These are phyloP conservation scores for Dinoponera quadriceps DNA, from an alignment of 1,140 invertebrate genomes.

Conservation along the genomic window DNA sequence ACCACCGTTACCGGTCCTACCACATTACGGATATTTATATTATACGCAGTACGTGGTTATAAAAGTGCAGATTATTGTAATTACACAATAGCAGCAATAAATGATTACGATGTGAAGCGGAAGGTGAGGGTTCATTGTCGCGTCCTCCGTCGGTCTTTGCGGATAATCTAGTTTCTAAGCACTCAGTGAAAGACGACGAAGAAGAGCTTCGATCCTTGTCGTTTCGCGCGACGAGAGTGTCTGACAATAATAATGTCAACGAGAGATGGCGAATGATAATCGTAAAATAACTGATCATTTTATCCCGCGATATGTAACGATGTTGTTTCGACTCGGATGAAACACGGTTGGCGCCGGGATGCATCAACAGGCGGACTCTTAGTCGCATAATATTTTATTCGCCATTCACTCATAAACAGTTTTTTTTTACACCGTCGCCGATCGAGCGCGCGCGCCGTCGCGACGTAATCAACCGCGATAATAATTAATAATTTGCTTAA, in stretches of 20 bases:
- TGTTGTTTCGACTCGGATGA: too few species aligned
- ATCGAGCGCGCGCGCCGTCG: constrained; percentile 56
- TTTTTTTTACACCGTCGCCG: constrained; percentile 79
- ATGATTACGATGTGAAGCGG: constrained; percentile 23
- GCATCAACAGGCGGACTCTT: constrained; percentile 3
- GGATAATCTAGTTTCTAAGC: not conserved
- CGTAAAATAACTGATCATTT: too few species aligned
- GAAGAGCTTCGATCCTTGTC: not conserved
- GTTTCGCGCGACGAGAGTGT: not conserved
- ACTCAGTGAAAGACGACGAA: not conserved
- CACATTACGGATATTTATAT: constrained; percentile 53
- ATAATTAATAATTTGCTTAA: constrained; percentile 80
- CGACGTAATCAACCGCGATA: constrained; percentile 77
- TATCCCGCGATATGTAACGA: too few species aligned
- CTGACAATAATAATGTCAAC: too few species aligned
- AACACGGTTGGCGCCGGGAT: too few species aligned
- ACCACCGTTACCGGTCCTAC: constrained; percentile 8
- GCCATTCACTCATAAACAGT: constrained; percentile 80
- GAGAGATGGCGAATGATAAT: too few species aligned
- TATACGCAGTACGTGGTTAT: constrained; percentile 38
- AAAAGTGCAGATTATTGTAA: constrained; percentile 50
- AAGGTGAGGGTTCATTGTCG: constrained; percentile 11
- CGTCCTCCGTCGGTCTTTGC: not conserved
- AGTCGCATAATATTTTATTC: constrained; percentile 75
- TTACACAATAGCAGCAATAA: constrained; percentile 53